Evolutionary conservation across 2,113 vertebrate genomes (phyloP).

Genomic region (Pelvicachromis taeniatus): DNA sequence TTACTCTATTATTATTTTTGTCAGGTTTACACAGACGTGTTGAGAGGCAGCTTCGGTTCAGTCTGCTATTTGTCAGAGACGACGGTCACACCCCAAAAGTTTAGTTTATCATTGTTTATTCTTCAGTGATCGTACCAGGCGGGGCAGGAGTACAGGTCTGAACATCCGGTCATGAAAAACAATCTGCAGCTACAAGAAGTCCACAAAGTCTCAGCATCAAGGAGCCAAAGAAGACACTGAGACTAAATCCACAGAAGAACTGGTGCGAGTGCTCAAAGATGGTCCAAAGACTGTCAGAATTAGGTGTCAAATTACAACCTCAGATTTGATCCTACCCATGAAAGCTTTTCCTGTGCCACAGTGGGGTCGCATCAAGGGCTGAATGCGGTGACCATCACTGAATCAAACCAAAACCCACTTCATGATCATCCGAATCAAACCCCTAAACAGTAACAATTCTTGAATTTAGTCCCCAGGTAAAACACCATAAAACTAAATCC

Average conservation of each 20-base stretch:
- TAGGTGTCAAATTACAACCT: not conserved
- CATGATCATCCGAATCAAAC: not conserved
- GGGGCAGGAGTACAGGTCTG: not conserved
- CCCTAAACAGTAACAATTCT: not conserved
- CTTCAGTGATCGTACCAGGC: not conserved
- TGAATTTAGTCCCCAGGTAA: not conserved
- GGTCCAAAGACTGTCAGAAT: too few species aligned
- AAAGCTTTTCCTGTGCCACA: not conserved
- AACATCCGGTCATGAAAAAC: not conserved
- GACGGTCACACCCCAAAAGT: not conserved
- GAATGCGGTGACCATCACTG: not conserved
- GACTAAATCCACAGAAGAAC: too few species aligned
- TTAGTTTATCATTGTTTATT: not conserved
- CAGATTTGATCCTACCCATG: not conserved
- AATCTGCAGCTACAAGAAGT: not conserved
- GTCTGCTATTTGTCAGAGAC: not conserved
- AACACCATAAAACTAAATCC: not conserved
- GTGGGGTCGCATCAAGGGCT: not conserved
- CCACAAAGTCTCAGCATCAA: not conserved
- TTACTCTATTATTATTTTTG: not conserved
- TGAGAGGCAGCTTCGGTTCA: not conserved
- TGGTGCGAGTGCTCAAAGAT: too few species aligned
- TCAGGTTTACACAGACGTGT: not conserved
- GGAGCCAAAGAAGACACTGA: not conserved
- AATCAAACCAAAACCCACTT: not conserved